Evolutionary conservation across 1,140 invertebrate species (phyloP), one percentile per base, ranked within the genome.

Genomic region (Acromyrmex charruanus): DNA sequence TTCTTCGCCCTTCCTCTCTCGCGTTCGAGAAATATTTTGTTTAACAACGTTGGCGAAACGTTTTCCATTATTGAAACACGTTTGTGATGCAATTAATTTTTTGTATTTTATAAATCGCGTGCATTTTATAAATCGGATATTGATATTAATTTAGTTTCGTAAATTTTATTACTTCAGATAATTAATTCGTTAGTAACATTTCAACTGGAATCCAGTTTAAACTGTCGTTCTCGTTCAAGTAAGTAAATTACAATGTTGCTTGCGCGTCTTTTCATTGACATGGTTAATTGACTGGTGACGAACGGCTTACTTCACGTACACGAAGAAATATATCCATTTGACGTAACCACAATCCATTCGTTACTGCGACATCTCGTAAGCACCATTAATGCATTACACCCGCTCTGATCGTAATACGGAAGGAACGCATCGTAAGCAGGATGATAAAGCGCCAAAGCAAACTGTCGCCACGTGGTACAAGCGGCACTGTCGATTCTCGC

Each of bases 341-440:
- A 9, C 35, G 35, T 18, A 44, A 6, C 35, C 25, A 18, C 39
- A 61, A 84, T 74, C 44, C 68, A 82, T 72, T 82, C 58, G 80
- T 74, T 55, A 74, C 25, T n/a, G 66, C 79, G 68, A 82, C 68
- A 74, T 18, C 39, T 55, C 55, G 69, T 84, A 63, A 75, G 44
- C 80, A 14, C 69, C 69, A 69, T 74, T 84, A 84, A 84, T 25
- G 16, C 68, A 58, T 74, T 74, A 82, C 69, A 74, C 18, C 25
- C 69, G 53, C 51, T 53, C 85, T 66, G 44, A 72, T 81, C 66
- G 58, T 69, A 69, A 79, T 86, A 61, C 28, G 59, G 39, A 88
- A 87, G 75, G 77, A 81, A n/a, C 84, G 71, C 69, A 84, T 85
- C 69, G 65, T 87, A 87, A 85, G 61, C 65, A 79, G 81, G 28